A percentile compares a stretch with the other conserved stretches of the same genome.
Evolutionary conservation across 2,797 vertebrate genomes (phyloP).

Genomic region (Diglossa cyanea): DNA sequence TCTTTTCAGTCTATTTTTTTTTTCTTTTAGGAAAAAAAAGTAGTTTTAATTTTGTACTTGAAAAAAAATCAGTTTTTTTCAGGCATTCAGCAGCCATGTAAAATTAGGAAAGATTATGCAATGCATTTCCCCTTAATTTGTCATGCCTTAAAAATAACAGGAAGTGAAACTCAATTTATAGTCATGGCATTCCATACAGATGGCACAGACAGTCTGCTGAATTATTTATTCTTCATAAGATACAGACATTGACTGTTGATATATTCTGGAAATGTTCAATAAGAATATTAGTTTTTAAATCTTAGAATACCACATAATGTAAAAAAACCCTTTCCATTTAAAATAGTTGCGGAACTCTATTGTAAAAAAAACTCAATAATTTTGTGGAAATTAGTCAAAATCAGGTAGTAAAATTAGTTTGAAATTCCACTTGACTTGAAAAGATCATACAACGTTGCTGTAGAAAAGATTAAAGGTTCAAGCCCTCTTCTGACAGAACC

Average conservation of each 20-base stretch:
- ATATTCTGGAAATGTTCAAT: not conserved
- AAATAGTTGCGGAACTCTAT: not conserved
- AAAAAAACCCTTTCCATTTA: not conserved
- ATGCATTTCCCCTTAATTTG: not conserved
- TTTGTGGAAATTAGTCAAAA: not conserved
- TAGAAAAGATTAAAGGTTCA: not conserved
- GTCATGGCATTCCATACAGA: not conserved
- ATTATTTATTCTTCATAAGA: not conserved
- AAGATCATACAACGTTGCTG: not conserved
- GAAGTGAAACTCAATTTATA: not conserved
- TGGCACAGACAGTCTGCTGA: not conserved
- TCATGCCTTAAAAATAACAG: not conserved
- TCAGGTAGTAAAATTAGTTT: not conserved
- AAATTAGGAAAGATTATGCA: not conserved
- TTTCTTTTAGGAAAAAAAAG: not conserved
- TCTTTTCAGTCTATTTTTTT: not conserved
- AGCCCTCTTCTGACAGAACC: not conserved
- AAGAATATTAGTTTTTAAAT: not conserved
- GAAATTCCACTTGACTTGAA: not conserved
- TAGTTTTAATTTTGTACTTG: not conserved
- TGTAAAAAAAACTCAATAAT: not conserved
- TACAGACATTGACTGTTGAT: not conserved
- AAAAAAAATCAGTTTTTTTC: not conserved
- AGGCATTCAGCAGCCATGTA: not conserved
- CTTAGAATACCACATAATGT: not conserved